phyloP scores from a whole-genome alignment of 2,113 vertebrate genomes.

The Paramisgurnus dabryanus region DNA sequence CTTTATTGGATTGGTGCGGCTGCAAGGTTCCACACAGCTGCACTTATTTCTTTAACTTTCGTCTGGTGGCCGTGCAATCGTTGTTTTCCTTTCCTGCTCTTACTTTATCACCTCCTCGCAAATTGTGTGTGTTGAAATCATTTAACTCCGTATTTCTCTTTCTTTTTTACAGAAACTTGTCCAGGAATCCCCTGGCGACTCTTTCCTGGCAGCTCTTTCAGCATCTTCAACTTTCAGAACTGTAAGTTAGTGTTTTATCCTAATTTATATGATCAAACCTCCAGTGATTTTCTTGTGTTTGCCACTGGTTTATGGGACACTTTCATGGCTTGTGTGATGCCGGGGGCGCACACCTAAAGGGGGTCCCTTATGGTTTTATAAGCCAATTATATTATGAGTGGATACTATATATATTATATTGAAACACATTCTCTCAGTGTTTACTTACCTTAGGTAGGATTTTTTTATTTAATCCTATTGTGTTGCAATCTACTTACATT shows the following conservation, averaged over 20 bases:
- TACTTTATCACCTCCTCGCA: constrained; percentile 42
- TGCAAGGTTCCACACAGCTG: constrained; percentile 16
- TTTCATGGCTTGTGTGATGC: too few relatives aligned
- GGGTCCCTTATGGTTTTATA: too few relatives aligned
- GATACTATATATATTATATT: too few relatives aligned
- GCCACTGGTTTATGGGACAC: too few relatives aligned
- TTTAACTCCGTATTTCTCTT: constrained; percentile 15
- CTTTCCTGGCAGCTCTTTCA: constrained; percentile 89
- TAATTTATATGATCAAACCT: neutral
- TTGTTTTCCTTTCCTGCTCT: constrained; percentile 37
- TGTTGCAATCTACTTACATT: too few relatives aligned
- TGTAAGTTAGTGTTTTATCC: constrained; percentile 77
- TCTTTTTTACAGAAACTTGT: constrained; percentile 80
- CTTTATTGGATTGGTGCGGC: constrained; percentile 49
- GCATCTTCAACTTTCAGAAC: constrained; percentile 83
- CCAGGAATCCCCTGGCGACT: constrained; percentile 84
- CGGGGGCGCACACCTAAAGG: too few relatives aligned
- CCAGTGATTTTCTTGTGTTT: constrained; percentile 19
- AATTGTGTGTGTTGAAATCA: constrained; percentile 9
- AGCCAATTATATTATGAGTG: too few relatives aligned
- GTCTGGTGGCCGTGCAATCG: neutral
- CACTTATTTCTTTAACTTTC: constrained; percentile 16
- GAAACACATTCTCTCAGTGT: too few relatives aligned
- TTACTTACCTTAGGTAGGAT: too few relatives aligned
- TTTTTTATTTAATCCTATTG: too few relatives aligned